Evolutionary conservation across 2,113 vertebrate species (phyloP).

Genomic region (Dolichotis patagonum): DNA sequence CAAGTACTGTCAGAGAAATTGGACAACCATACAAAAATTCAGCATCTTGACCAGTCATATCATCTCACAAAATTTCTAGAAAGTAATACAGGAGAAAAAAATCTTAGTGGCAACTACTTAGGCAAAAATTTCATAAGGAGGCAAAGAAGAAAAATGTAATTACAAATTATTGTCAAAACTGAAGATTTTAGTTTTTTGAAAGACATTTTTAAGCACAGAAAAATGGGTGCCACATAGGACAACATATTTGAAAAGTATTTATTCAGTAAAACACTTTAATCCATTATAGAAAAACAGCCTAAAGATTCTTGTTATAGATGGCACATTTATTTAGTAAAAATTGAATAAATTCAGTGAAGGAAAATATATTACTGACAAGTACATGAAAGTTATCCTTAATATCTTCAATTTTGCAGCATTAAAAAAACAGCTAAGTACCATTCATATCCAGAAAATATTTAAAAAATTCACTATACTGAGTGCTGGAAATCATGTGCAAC

Average conservation of each 20-base stretch:
- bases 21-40: neutral
- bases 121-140: neutral
- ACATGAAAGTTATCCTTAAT: neutral
- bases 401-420: neutral
- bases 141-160: neutral
- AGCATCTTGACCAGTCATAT: neutral
- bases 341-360: neutral
- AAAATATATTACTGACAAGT: neutral
- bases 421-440: neutral
- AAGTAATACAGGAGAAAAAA: neutral
- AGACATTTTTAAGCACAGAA: neutral
- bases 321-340: neutral
- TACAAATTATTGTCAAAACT: neutral
- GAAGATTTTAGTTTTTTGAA: neutral
- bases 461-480: neutral
- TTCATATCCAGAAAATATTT: neutral
- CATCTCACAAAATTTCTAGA: neutral
- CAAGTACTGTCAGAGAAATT: neutral
- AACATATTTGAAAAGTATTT: slow-evolving; percentile 31
- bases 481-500: neutral
- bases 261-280: neutral
- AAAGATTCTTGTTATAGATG: neutral
- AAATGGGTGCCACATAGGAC: neutral
- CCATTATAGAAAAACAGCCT: neutral
- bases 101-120: neutral